Evolutionary conservation across 2,888 invertebrate species (phyloP).

Genomic region (Nephrotoma flavescens): DNA sequence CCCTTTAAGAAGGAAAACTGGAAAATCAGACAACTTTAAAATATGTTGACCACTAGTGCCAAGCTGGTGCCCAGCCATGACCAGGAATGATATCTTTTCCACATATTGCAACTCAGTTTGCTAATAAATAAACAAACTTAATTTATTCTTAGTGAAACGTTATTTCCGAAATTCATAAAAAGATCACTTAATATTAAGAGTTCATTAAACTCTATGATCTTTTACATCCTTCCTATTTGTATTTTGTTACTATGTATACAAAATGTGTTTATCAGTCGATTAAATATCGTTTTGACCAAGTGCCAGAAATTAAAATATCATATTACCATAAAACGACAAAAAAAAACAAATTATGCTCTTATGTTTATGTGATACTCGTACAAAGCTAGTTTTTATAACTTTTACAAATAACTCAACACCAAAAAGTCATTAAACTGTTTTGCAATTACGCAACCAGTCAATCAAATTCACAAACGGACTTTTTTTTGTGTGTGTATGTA

Average conservation of each 20-base stretch:
- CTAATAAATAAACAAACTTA: too few relatives aligned
- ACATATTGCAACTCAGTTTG: too few relatives aligned
- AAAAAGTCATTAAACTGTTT: neutral
- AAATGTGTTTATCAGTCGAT: neutral
- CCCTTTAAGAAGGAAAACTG: too few relatives aligned
- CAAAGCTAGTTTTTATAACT: neutral
- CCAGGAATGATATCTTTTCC: too few relatives aligned
- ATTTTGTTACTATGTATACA: neutral
- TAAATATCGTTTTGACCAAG: neutral
- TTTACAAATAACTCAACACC: neutral
- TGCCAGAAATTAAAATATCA: neutral
- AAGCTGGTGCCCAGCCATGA: too few relatives aligned
- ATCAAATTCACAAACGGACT: neutral
- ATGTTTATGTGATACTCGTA: neutral
- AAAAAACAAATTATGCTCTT: neutral
- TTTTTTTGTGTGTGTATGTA: neutral
- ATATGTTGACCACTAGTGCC: too few relatives aligned
- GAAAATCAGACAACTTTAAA: too few relatives aligned
- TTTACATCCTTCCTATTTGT: neutral
- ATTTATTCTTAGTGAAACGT: neutral
- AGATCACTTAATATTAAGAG: neutral
- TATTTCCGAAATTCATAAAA: neutral
- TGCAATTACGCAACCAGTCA: neutral
- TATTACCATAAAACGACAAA: neutral
- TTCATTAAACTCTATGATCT: neutral